Conservation (phyloP, 2,113 vertebrate species). For the Atractosteus spatula region DNA sequence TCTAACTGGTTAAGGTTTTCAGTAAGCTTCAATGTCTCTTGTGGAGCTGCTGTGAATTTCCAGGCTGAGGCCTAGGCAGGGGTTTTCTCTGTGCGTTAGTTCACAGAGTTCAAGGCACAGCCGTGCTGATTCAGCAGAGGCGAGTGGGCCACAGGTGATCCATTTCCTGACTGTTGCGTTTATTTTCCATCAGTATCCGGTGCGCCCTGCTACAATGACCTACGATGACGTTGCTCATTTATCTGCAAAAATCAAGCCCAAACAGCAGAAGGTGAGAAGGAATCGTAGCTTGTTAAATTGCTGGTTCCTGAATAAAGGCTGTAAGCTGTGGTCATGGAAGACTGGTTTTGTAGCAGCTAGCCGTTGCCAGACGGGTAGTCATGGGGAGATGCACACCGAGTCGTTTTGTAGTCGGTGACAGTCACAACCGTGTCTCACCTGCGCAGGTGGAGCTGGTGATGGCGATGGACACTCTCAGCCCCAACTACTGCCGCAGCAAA, state of each 20-base stretch:
- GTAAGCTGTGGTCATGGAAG: no score
- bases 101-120: no score
- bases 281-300: not conserved
- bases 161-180: not conserved
- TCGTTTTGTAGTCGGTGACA: not conserved
- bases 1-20: no score
- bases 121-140: no score
- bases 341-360: no score
- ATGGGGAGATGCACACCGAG: not conserved
- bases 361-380: no score
- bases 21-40: no score
- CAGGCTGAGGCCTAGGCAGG: no score
- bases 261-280: slow-evolving; percentile 84
- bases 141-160: no score
- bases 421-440: not conserved
- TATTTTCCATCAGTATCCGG: slow-evolving; percentile 77
- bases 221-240: slow-evolving; percentile 87
- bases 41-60: no score
- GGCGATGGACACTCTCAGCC: slow-evolving; percentile 85
- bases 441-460: slow-evolving; percentile 84
- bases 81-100: no score
- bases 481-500: slow-evolving; percentile 96
- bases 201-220: slow-evolving; percentile 86
- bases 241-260: slow-evolving; percentile 91
- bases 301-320: no score